Conservation (phyloP, 2,888 invertebrate genomes). For the Parnassius orleans region DNA sequence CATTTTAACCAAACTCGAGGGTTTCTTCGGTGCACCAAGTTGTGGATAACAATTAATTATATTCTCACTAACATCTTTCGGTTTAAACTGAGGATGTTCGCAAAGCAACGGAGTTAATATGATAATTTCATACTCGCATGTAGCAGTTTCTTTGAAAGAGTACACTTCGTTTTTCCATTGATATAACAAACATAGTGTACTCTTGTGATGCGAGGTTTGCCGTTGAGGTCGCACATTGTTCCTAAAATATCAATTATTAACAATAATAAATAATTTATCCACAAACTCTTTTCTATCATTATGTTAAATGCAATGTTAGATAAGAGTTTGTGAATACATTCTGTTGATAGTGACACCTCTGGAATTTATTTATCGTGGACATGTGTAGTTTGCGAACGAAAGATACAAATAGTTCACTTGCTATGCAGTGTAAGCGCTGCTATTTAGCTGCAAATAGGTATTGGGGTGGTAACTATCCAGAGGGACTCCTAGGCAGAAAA, state of each 20-base stretch:
- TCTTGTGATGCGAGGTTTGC: conserved; percentile 89
- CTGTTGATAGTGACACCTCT: too few relatives aligned
- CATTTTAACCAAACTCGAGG: conserved; percentile 85
- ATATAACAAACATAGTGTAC: conserved; percentile 94
- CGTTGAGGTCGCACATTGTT: conserved; percentile 94
- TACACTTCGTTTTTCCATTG: conserved; percentile 95
- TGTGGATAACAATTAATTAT: conserved; percentile 87
- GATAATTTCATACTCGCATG: conserved; percentile 96
- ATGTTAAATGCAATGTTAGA: too few relatives aligned
- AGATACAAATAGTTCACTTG: too few relatives aligned
- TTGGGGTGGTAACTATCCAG: too few relatives aligned
- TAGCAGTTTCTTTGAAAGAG: conserved; percentile 94
- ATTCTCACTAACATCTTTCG: conserved; percentile 88
- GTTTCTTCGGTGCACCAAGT: conserved; percentile 85
- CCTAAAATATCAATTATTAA: conserved; percentile 43
- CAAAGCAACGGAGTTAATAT: conserved; percentile 94
- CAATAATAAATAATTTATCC: too few relatives aligned
- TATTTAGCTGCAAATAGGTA: too few relatives aligned
- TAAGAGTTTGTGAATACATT: too few relatives aligned
- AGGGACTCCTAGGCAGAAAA: too few relatives aligned
- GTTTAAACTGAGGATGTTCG: conserved; percentile 92
- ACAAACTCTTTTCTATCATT: too few relatives aligned
- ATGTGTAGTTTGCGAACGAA: too few relatives aligned
- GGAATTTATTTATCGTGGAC: too few relatives aligned
- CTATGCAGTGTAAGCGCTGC: too few relatives aligned